Conservation (phyloP, 2,113 vertebrate species). For the Phaethornis superciliosus region DNA sequence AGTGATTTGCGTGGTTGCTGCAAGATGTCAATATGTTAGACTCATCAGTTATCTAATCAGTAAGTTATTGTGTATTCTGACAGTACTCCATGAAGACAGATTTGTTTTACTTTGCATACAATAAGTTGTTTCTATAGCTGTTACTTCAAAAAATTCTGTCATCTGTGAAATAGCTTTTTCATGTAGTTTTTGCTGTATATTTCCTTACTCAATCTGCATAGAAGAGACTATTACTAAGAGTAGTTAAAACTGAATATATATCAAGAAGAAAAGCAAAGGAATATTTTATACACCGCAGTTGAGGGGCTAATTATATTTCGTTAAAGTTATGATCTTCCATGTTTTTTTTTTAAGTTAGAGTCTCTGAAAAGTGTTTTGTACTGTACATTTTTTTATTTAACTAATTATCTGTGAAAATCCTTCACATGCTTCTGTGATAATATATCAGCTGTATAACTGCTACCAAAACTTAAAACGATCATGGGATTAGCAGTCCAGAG, state of each 20-base stretch:
- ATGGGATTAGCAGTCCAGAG: neutral
- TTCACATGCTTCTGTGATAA: neutral
- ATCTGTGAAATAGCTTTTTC: conserved; percentile 47
- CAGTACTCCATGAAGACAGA: conserved; percentile 33
- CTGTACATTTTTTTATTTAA: neutral
- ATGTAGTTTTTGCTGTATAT: neutral
- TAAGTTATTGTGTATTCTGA: conserved; percentile 39
- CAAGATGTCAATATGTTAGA: conserved; percentile 35
- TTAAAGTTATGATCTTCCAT: neutral
- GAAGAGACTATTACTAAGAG: neutral
- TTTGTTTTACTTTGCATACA: conserved; percentile 54
- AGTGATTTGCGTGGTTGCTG: conserved; percentile 40
- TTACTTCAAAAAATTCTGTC: conserved; percentile 37
- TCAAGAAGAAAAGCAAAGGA: neutral
- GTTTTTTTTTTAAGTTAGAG: neutral
- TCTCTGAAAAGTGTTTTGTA: neutral
- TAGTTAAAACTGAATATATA: neutral
- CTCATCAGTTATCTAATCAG: conserved; percentile 18
- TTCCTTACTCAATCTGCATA: neutral
- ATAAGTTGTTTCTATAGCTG: conserved; percentile 36
- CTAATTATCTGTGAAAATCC: neutral
- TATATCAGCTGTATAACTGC: neutral
- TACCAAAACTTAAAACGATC: neutral
- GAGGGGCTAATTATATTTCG: neutral
- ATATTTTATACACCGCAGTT: neutral